Evolutionary conservation across 2,888 invertebrate species (phyloP).

Genomic region (Plebejus anna): DNA sequence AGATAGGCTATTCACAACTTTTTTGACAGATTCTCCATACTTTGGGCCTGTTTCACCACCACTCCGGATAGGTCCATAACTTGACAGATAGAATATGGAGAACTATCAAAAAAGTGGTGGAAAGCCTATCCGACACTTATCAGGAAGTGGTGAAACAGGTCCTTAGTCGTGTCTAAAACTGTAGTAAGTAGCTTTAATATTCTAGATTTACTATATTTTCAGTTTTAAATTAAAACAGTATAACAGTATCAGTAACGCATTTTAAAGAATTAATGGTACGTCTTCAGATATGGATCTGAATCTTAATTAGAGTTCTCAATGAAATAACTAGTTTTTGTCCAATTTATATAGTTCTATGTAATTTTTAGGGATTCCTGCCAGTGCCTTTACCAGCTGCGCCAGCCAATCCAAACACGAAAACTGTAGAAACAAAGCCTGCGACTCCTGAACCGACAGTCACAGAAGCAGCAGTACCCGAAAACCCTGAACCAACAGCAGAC

Average conservation of each 20-base stretch:
- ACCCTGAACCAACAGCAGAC: slow-evolving; percentile 42
- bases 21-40: too few relatives aligned
- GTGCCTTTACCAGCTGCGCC: slow-evolving; percentile 43
- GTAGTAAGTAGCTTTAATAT: too few relatives aligned
- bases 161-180: too few relatives aligned
- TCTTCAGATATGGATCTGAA: not conserved
- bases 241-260: too few relatives aligned
- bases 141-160: too few relatives aligned
- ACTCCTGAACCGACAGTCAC: slow-evolving; percentile 37
- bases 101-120: too few relatives aligned
- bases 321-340: not conserved
- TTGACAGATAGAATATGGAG: too few relatives aligned
- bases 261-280: not conserved
- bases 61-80: too few relatives aligned
- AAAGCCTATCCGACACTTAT: too few relatives aligned
- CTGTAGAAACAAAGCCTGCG: slow-evolving; percentile 38
- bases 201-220: not conserved
- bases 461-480: slow-evolving; percentile 38
- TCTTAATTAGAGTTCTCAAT: not conserved
- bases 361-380: slow-evolving; percentile 57
- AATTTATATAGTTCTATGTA: not conserved
- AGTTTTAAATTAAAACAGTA: not conserved
- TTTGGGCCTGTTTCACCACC: too few relatives aligned
- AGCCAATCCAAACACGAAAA: slow-evolving; percentile 39
- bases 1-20: too few relatives aligned